These are phyloP conservation scores for Drosophila neonasuta DNA, from an alignment of 2,888 invertebrate genomes.

Conservation along the genomic window DNA sequence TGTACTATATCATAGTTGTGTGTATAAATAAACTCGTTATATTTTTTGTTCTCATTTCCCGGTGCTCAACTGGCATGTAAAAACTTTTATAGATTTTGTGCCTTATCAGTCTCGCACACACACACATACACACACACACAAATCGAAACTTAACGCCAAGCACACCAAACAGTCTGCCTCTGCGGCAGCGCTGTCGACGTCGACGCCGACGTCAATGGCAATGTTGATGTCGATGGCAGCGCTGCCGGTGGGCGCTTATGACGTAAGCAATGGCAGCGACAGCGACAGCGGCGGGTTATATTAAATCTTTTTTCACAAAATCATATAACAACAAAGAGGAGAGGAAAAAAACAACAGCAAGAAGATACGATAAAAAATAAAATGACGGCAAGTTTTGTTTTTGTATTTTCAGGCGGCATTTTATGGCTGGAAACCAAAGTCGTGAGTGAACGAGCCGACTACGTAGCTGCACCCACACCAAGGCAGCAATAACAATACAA, in stretches of 20 bases:
- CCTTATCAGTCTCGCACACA: slow-evolving; percentile 62
- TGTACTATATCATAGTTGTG: background rate
- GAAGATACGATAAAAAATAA: slow-evolving; percentile 18
- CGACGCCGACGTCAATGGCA: slow-evolving; percentile 14
- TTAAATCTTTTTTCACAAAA: slow-evolving; percentile 61
- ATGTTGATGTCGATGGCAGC: slow-evolving; percentile 23
- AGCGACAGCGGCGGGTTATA: slow-evolving; percentile 47
- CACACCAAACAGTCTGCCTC: slow-evolving; percentile 10
- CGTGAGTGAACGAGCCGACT: slow-evolving; percentile 21
- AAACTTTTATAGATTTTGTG: slow-evolving; percentile 51
- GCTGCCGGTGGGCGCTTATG: slow-evolving; percentile 42
- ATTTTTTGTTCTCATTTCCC: slow-evolving; percentile 19
- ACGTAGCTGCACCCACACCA: slow-evolving; percentile 43
- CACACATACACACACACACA: slow-evolving; percentile 22
- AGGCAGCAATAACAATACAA: slow-evolving; percentile 34
- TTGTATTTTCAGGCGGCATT: slow-evolving; percentile 49
- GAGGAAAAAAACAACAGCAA: slow-evolving; percentile 15
- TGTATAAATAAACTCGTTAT: slow-evolving; percentile 4
- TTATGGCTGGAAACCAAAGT: slow-evolving; percentile 63
- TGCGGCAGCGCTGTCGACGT: slow-evolving; percentile 4
- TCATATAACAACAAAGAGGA: slow-evolving; percentile 30
- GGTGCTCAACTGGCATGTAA: slow-evolving; percentile 42
- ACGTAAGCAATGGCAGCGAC: slow-evolving; percentile 59
- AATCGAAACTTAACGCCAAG: background rate
- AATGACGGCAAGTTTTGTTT: slow-evolving; percentile 36